These are phyloP conservation scores for Calcarius lapponicus DNA, from an alignment of 2,797 vertebrate species.

Conservation along the genomic window DNA sequence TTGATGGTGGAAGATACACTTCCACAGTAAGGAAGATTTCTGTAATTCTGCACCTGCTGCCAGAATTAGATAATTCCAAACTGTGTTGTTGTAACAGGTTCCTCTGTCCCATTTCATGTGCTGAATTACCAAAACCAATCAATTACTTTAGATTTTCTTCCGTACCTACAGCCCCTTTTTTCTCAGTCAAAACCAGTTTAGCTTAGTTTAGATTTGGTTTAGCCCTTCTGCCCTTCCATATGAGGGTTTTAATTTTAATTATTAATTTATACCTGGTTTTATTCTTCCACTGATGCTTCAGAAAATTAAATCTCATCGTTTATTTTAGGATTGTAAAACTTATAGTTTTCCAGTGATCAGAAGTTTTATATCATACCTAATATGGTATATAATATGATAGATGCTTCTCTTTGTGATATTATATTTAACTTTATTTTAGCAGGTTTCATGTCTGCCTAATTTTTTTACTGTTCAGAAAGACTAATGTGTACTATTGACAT, in stretches of 20 bases:
- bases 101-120: background rate
- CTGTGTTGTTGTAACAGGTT: background rate
- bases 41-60: background rate
- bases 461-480: background rate
- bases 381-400: background rate
- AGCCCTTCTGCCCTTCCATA: background rate
- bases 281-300: background rate
- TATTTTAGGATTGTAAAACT: background rate
- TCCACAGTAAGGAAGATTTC: background rate
- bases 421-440: background rate
- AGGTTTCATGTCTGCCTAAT: background rate
- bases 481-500: background rate
- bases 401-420: background rate
- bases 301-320: background rate
- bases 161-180: background rate
- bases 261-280: background rate
- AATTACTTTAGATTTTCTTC: background rate
- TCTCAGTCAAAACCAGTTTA: background rate
- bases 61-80: background rate
- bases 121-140: background rate
- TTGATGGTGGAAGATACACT: background rate
- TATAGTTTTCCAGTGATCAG: background rate
- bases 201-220: background rate
- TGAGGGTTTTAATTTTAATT: background rate
- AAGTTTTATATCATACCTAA: background rate